Conservation (phyloP, 2,113 vertebrate genomes). For the Sebastes schlegelii region DNA sequence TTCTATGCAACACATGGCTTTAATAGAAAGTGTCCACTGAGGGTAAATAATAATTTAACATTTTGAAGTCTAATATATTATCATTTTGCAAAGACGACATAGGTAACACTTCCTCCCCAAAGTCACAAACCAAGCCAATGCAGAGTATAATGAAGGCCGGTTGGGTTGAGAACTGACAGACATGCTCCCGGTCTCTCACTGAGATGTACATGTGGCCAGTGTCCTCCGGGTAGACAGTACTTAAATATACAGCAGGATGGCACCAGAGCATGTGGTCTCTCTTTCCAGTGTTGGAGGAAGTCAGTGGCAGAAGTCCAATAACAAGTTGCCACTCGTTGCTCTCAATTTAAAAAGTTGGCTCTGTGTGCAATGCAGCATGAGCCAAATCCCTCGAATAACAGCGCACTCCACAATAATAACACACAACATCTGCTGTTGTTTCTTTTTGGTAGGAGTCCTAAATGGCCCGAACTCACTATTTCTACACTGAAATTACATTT, state of each 20-base stretch:
- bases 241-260: constrained; percentile 3
- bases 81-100: constrained; percentile 2
- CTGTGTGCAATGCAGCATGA: not conserved
- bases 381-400: not conserved
- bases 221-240: not conserved
- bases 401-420: not conserved
- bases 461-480: not conserved
- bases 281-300: constrained; percentile 11
- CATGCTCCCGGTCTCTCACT: not conserved
- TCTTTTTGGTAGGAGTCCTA: not conserved
- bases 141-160: not conserved
- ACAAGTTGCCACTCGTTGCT: not conserved
- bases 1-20: too few relatives aligned
- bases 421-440: not conserved
- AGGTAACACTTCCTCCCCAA: not conserved
- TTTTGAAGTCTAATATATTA: not conserved
- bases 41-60: too few relatives aligned
- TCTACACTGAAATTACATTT: not conserved
- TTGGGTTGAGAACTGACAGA: not conserved
- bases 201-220: not conserved
- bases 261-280: not conserved
- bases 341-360: constrained; percentile 11
- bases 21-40: too few relatives aligned
- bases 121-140: not conserved
- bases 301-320: constrained; percentile 12